Conservation (phyloP, 2,888 invertebrate species). For the Bedellia somnulentella region DNA sequence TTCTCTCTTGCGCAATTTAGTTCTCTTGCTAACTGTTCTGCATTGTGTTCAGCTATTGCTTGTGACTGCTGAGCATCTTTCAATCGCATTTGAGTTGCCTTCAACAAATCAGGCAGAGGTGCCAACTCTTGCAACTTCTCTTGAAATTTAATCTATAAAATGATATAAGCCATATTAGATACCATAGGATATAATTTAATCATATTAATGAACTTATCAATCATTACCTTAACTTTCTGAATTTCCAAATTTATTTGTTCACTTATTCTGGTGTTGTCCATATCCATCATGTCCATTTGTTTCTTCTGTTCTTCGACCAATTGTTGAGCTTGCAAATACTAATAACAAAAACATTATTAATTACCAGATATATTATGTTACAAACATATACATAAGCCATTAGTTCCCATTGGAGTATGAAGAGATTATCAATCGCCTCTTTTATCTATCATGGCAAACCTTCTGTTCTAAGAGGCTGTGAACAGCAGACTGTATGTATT, state of each 20-base stretch:
- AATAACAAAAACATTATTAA: slow-evolving; percentile 6
- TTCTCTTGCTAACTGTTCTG: slow-evolving; percentile 66
- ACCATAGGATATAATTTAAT: neutral
- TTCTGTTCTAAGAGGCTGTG: too few species aligned
- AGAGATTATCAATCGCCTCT: too few species aligned
- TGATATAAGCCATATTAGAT: neutral
- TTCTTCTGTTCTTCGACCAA: slow-evolving; percentile 70
- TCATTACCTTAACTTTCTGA: slow-evolving; percentile 63
- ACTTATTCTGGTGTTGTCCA: slow-evolving; percentile 70
- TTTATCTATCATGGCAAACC: too few species aligned
- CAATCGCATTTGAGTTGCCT: slow-evolving; percentile 66
- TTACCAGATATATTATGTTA: neutral
- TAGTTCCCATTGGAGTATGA: too few species aligned
- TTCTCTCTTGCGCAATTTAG: slow-evolving; percentile 65
- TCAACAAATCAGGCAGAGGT: slow-evolving; percentile 69
- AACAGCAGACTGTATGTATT: too few species aligned
- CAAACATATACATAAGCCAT: neutral
- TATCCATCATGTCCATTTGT: slow-evolving; percentile 71
- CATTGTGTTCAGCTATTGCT: slow-evolving; percentile 65
- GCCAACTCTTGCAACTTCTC: slow-evolving; percentile 71
- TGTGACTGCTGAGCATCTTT: slow-evolving; percentile 71
- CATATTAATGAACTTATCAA: neutral
- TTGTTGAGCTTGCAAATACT: slow-evolving; percentile 69
- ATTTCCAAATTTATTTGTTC: slow-evolving; percentile 74
- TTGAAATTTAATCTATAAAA: slow-evolving; percentile 61